Evolutionary conservation across 2,888 invertebrate genomes (phyloP).

Genomic region (Erebia palarica): DNA sequence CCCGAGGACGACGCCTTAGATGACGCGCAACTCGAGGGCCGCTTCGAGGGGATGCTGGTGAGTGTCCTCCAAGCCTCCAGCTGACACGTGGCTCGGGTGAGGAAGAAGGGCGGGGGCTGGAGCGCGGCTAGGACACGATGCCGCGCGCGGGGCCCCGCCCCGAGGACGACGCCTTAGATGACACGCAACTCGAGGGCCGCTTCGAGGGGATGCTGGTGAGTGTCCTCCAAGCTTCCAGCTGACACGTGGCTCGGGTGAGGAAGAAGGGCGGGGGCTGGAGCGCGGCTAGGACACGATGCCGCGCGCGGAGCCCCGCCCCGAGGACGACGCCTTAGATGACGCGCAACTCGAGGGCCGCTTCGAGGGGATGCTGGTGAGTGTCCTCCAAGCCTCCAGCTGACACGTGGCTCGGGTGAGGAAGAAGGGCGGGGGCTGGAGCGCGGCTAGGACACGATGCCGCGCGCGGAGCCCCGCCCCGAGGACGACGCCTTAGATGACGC

Average conservation of each 20-base stretch:
- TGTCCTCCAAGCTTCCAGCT: too few species aligned
- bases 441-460: conserved; percentile 86
- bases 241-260: too few species aligned
- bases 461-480: conserved; percentile 84
- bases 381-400: not conserved
- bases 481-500: conserved; percentile 86
- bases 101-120: too few species aligned
- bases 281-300: too few species aligned
- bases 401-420: conserved; percentile 86
- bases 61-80: conserved; percentile 44
- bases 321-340: conserved; percentile 85
- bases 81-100: too few species aligned
- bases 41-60: conserved; percentile 92
- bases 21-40: conserved; percentile 86
- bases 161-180: too few species aligned
- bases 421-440: conserved; percentile 74
- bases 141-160: too few species aligned
- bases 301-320: conserved; percentile 80
- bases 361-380: conserved; percentile 90
- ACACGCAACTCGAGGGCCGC: too few species aligned
- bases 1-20: conserved; percentile 85
- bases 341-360: conserved; percentile 87
- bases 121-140: too few species aligned
- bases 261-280: too few species aligned
- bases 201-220: too few species aligned